A percentile compares a stretch with the other conserved stretches of the same genome.
Evolutionary conservation across 2,888 invertebrate species (phyloP).

Genomic region (Acronicta aceris): DNA sequence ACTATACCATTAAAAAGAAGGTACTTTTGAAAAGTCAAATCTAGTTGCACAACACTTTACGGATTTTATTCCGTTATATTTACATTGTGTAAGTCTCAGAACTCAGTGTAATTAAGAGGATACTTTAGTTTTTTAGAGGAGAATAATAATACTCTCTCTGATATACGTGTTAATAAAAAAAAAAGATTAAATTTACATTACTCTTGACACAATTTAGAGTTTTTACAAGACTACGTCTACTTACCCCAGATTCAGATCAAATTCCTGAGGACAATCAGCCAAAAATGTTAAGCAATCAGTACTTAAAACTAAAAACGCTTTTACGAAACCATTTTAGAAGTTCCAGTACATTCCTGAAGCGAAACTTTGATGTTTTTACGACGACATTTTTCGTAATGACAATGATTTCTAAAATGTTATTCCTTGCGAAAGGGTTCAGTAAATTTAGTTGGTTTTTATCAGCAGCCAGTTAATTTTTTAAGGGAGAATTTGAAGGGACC

Average conservation of each 20-base stretch:
- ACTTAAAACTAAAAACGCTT: slow-evolving; percentile 48
- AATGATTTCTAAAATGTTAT: slow-evolving; percentile 58
- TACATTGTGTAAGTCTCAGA: too few relatives aligned
- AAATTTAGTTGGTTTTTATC: slow-evolving; percentile 61
- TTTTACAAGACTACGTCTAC: neutral
- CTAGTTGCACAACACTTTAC: too few relatives aligned
- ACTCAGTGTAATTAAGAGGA: too few relatives aligned
- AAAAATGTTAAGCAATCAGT: slow-evolving; percentile 44
- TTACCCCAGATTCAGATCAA: slow-evolving; percentile 21
- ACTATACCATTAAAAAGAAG: too few relatives aligned
- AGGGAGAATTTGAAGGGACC: too few relatives aligned
- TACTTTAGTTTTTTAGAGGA: too few relatives aligned
- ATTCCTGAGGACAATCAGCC: slow-evolving; percentile 27
- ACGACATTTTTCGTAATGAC: slow-evolving; percentile 57
- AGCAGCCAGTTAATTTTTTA: slow-evolving; percentile 60
- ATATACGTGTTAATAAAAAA: too few relatives aligned
- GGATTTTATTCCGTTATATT: too few relatives aligned
- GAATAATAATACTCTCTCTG: too few relatives aligned
- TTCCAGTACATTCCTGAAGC: slow-evolving; percentile 33
- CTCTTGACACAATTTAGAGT: neutral
- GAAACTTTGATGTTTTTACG: slow-evolving; percentile 46
- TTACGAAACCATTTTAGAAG: slow-evolving; percentile 22
- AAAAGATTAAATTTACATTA: too few relatives aligned
- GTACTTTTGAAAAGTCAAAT: too few relatives aligned
- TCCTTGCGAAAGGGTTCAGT: slow-evolving; percentile 51